Conservation (phyloP, 2,888 invertebrate species). For the Eilema sororculum region DNA sequence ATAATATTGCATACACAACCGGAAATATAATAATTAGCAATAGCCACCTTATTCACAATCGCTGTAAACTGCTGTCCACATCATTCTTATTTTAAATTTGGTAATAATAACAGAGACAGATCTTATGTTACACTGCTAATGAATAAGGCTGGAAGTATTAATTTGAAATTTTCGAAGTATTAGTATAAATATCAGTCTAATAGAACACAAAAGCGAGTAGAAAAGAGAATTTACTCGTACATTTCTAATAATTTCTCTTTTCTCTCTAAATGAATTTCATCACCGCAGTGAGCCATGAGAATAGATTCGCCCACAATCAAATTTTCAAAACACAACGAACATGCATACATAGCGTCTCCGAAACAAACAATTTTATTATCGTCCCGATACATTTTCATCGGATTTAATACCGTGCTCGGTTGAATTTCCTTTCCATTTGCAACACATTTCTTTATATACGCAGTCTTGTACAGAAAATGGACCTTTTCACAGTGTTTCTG, state of each 20-base stretch:
- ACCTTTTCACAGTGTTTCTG: slow-evolving; percentile 77
- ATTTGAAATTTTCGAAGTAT: not conserved
- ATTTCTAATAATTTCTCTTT: slow-evolving; percentile 68
- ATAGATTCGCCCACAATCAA: slow-evolving; percentile 77
- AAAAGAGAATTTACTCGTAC: slow-evolving; percentile 47
- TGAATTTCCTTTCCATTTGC: slow-evolving; percentile 75
- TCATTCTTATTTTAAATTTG: not conserved
- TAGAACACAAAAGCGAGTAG: not conserved
- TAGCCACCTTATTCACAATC: not conserved
- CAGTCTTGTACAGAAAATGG: slow-evolving; percentile 81
- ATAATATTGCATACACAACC: slow-evolving; percentile 21
- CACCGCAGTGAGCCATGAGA: slow-evolving; percentile 75
- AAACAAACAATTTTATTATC: slow-evolving; percentile 83
- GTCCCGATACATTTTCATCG: slow-evolving; percentile 82
- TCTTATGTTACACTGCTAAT: not conserved
- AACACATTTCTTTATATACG: slow-evolving; percentile 81
- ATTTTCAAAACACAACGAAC: slow-evolving; percentile 79
- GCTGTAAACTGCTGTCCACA: slow-evolving; percentile 2
- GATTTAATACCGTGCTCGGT: slow-evolving; percentile 78
- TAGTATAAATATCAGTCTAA: slow-evolving; percentile 9
- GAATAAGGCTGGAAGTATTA: slow-evolving; percentile 5
- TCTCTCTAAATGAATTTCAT: slow-evolving; percentile 66
- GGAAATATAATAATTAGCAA: not conserved
- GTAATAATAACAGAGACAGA: slow-evolving; percentile 4
- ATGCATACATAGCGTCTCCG: slow-evolving; percentile 79